phyloP scores from a whole-genome alignment of 2,113 vertebrate genomes.

The Forbesichthys papilliferus region DNA sequence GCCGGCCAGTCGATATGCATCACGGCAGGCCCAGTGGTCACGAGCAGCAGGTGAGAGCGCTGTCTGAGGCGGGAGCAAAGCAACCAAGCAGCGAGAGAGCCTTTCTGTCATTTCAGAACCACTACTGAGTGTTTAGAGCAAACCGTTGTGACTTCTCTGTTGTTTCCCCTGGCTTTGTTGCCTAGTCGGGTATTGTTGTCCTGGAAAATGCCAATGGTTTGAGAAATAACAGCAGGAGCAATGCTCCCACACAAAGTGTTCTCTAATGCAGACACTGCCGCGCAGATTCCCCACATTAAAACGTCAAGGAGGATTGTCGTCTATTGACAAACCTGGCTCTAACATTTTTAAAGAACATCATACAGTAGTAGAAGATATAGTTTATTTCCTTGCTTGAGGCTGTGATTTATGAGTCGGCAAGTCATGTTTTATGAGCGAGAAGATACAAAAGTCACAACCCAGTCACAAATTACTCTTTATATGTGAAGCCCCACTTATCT shows the following conservation, averaged over 20 bases:
- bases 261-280: constrained; percentile 31
- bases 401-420: constrained; percentile 35
- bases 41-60: constrained; percentile 40
- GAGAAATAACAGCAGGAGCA: constrained; percentile 51
- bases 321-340: constrained; percentile 21
- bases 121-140: constrained; percentile 34
- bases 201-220: constrained; percentile 54
- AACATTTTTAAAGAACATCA: constrained; percentile 2
- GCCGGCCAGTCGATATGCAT: constrained; percentile 50
- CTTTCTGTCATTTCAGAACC: constrained; percentile 53
- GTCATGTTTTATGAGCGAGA: constrained; percentile 36
- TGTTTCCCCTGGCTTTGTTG: constrained; percentile 49
- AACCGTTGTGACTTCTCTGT: constrained; percentile 31
- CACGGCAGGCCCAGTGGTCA: constrained; percentile 37
- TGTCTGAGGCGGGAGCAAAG: constrained; percentile 38
- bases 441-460: constrained; percentile 29
- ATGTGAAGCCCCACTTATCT: constrained; percentile 35
- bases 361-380: neutral
- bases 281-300: constrained; percentile 29
- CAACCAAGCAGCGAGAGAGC: constrained; percentile 38
- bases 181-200: constrained; percentile 42
- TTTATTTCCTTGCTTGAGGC: constrained; percentile 5
- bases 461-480: constrained; percentile 44
- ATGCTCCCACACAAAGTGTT: constrained; percentile 33
- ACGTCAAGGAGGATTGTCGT: constrained; percentile 12